Base-by-base conservation (phyloP, 2,888 invertebrate species). In the Nysson spinosus region DNA sequence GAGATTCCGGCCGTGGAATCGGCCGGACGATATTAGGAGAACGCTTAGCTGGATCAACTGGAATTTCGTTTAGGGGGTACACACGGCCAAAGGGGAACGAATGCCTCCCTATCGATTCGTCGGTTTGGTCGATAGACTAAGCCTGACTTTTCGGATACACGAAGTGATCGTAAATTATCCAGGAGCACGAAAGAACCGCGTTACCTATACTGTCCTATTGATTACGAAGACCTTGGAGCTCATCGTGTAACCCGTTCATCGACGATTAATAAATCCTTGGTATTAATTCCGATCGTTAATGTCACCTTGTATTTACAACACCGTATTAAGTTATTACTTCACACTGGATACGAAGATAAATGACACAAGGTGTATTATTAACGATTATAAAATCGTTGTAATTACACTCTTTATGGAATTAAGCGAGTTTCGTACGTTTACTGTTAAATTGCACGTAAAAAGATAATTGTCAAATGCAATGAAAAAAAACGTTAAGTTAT, bases 41-140 rank as follows among this genome's bases (percentile, higher is more conserved):
- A 55, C 74, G 67, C 67, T 69, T 72, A 71, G 70, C 61, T 28
- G 77, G 77, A 77, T 77, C 74, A 75, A 72, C 56, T 60, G 77
- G 77, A 72, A 77, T 70, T n/a, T 66, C 72, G 67, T 60, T 46
- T 43, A 12, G 60, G 57, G 54, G 34, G 42, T 34, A 2, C 47
- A 42, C 37, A 24, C 19, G 6, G 22, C 9, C 11, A n/a, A 11
- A 42, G 35, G 39, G 46, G 37, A 22, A 22, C 43, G 32, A 42
- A 51, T 37, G 54, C 62, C 54, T 55, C 57, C 11, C 22, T 34
- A 32, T 26, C 26, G 63, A 44, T 52, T 52, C n/a, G n/a, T n/a
- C 30, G 61, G 73, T 73, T 73, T 70, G 74, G 64, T 73, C 73
- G 70, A 73, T 74, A 73, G 58, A 30, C 11, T 42, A 11, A 22